Evolutionary conservation across 2,888 invertebrate species (phyloP).

Genomic region (Drosophila tanythrix): DNA sequence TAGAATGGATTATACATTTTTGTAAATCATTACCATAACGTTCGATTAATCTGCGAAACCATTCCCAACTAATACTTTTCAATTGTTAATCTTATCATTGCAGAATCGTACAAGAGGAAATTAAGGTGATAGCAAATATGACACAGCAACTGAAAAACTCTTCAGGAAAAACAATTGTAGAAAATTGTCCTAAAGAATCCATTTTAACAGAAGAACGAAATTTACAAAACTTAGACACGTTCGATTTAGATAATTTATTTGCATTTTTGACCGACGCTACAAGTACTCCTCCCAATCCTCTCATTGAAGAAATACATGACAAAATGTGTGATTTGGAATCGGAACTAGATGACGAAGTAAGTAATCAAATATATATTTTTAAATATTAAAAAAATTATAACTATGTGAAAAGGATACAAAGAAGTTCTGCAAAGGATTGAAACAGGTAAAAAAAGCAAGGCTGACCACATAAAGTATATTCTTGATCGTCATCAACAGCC

Average conservation of each 20-base stretch:
- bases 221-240: constrained; percentile 88
- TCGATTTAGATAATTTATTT: constrained; percentile 95
- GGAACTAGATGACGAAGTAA: constrained; percentile 92
- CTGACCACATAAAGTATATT: neutral
- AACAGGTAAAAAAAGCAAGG: neutral
- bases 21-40: neutral
- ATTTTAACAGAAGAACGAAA: constrained; percentile 61
- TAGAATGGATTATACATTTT: neutral
- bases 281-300: constrained; percentile 87
- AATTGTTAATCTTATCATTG: constrained; percentile 65
- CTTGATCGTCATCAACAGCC: neutral
- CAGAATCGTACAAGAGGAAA: constrained; percentile 89
- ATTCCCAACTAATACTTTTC: neutral
- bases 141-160: constrained; percentile 90
- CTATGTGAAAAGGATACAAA: neutral
- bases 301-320: constrained; percentile 93
- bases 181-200: constrained; percentile 7
- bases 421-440: neutral
- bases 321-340: constrained; percentile 93
- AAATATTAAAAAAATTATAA: neutral
- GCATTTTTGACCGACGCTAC: constrained; percentile 94
- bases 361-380: neutral
- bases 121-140: constrained; percentile 90
- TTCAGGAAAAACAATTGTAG: constrained; percentile 72
- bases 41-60: neutral